A percentile compares a stretch with the other conserved stretches of the same genome.
Evolutionary conservation across 2,797 vertebrate species (phyloP).

Genomic region (Dicrostonyx torquatus): DNA sequence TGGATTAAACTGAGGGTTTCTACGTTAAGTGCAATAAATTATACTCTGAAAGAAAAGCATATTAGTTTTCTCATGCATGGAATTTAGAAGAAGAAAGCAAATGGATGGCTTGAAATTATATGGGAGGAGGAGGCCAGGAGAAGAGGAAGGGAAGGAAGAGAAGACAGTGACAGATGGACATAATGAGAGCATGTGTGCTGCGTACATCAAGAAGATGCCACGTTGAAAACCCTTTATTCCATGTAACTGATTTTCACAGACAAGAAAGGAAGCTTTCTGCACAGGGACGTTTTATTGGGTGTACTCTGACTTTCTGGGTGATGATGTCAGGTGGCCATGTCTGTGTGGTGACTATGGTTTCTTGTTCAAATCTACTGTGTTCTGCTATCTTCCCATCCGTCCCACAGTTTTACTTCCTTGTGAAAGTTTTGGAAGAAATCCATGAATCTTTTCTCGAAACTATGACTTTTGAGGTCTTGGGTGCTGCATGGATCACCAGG

Average conservation of each 20-base stretch:
- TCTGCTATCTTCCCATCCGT: neutral
- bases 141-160: neutral
- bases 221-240: neutral
- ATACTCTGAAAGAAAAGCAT: neutral
- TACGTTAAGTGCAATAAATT: neutral
- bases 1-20: neutral
- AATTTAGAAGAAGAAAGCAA: neutral
- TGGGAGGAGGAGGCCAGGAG: neutral
- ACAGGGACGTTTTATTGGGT: neutral
- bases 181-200: too few species aligned
- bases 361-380: neutral
- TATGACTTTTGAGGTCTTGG: neutral
- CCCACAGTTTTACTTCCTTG: neutral
- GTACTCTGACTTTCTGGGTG: neutral
- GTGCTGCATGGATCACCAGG: neutral
- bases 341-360: neutral
- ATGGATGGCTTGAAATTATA: neutral
- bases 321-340: neutral
- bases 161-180: neutral
- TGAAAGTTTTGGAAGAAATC: neutral
- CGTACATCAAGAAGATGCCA: neutral
- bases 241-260: too few species aligned
- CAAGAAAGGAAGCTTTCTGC: neutral
- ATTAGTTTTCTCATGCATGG: neutral
- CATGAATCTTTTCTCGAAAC: neutral